A percentile compares a stretch with the other conserved stretches of the same genome.
Conservation (phyloP, 2,888 invertebrate genomes). For the Xylota sylvarum region DNA sequence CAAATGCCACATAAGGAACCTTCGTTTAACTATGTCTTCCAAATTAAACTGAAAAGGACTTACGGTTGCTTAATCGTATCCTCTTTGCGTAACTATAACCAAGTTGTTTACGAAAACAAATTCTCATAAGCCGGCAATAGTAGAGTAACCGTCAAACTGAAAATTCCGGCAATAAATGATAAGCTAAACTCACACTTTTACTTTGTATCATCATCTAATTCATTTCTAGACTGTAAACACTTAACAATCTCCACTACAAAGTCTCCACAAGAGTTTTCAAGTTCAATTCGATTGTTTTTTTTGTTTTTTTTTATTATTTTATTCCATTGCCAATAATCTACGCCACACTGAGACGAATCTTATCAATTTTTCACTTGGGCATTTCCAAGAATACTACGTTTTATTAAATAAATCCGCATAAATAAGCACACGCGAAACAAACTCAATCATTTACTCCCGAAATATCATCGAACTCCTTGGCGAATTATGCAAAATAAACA, state of each 20-base stretch:
- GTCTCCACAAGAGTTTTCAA: conserved; percentile 1
- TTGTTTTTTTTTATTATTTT: background rate
- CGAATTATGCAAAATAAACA: conserved; percentile 5
- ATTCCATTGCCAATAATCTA: conserved; percentile 6
- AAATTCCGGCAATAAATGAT: background rate
- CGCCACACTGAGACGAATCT: conserved; percentile 6
- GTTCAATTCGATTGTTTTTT: background rate
- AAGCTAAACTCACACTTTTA: background rate
- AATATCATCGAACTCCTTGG: background rate
- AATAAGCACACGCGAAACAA: background rate
- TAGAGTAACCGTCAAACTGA: too few species aligned
- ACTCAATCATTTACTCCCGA: background rate
- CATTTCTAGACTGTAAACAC: background rate
- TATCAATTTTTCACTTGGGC: background rate
- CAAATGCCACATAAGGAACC: too few species aligned
- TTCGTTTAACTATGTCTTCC: too few species aligned
- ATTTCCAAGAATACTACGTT: background rate
- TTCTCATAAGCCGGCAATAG: too few species aligned
- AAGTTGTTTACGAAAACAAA: too few species aligned
- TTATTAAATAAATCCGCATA: background rate
- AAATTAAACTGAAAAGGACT: too few species aligned
- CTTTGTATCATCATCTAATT: background rate
- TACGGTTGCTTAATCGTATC: too few species aligned
- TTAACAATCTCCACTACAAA: background rate
- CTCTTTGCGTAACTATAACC: too few species aligned